Evolutionary conservation across 2,888 invertebrate species (phyloP).

Genomic region (Melinaea marsaeus): DNA sequence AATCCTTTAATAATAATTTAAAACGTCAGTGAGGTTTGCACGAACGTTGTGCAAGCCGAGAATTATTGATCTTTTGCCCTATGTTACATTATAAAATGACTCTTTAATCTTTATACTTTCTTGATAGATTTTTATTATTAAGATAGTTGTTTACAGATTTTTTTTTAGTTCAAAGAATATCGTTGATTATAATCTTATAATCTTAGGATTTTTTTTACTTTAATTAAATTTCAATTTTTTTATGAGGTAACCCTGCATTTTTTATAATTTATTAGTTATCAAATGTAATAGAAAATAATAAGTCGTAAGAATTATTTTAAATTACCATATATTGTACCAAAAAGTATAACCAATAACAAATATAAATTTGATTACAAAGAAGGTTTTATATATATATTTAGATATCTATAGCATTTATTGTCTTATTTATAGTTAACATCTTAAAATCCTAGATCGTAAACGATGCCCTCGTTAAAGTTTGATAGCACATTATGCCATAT

Average conservation of each 20-base stretch:
- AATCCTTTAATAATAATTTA: constrained; percentile 24
- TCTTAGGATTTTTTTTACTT: too few relatives aligned
- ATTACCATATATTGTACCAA: too few relatives aligned
- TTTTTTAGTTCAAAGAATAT: too few relatives aligned
- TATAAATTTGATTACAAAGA: background rate
- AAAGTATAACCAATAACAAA: too few relatives aligned
- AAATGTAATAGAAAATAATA: too few relatives aligned
- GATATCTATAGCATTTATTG: background rate
- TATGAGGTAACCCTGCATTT: too few relatives aligned
- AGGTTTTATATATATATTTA: background rate
- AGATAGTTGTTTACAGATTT: too few relatives aligned
- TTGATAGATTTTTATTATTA: background rate
- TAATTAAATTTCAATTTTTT: too few relatives aligned
- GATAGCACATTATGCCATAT: constrained; percentile 66
- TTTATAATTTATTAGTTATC: too few relatives aligned
- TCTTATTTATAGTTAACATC: too few relatives aligned
- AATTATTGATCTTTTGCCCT: background rate
- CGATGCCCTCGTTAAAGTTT: constrained; percentile 50
- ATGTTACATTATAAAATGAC: background rate
- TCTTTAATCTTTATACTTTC: background rate
- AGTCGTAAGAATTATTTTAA: too few relatives aligned
- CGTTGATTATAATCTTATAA: too few relatives aligned
- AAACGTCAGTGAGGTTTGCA: constrained; percentile 5
- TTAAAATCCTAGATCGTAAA: constrained; percentile 21
- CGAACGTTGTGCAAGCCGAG: constrained; percentile 5